phyloP scores from a whole-genome alignment of 2,797 vertebrate species.

The Eulemur rubriventer region DNA sequence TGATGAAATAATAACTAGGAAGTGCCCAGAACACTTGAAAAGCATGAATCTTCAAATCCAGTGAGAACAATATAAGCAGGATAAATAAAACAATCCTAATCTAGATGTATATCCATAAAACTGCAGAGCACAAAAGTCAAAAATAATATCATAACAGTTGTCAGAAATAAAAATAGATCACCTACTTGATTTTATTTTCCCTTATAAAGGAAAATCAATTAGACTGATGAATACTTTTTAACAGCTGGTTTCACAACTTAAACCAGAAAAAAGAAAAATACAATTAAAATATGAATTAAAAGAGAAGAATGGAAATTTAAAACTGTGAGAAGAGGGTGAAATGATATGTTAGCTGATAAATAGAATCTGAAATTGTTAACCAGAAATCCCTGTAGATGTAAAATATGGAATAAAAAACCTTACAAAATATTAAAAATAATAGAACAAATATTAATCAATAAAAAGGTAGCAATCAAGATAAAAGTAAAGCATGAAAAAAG shows the following conservation, averaged over 20 bases:
- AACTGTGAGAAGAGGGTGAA: neutral
- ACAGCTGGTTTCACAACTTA: neutral
- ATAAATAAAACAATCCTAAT: neutral
- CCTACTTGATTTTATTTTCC: neutral
- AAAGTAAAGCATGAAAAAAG: neutral
- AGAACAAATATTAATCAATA: neutral
- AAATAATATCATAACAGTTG: neutral
- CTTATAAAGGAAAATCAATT: neutral
- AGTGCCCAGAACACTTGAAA: neutral
- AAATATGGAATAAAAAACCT: neutral
- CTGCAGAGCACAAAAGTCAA: neutral
- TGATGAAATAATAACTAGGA: neutral
- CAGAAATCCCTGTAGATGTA: neutral
- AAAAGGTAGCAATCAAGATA: neutral
- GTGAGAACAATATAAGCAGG: neutral
- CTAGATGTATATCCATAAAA: neutral
- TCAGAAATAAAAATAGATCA: neutral
- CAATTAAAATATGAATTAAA: neutral
- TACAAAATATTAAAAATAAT: neutral
- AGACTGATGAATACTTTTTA: neutral
- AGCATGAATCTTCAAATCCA: neutral
- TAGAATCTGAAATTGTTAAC: neutral
- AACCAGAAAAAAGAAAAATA: neutral
- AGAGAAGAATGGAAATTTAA: neutral
- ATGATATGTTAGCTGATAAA: neutral